Evolutionary conservation across 2,113 vertebrate genomes (phyloP), one percentile per base, ranked within the genome.

Genomic region (Symphodus melops): DNA sequence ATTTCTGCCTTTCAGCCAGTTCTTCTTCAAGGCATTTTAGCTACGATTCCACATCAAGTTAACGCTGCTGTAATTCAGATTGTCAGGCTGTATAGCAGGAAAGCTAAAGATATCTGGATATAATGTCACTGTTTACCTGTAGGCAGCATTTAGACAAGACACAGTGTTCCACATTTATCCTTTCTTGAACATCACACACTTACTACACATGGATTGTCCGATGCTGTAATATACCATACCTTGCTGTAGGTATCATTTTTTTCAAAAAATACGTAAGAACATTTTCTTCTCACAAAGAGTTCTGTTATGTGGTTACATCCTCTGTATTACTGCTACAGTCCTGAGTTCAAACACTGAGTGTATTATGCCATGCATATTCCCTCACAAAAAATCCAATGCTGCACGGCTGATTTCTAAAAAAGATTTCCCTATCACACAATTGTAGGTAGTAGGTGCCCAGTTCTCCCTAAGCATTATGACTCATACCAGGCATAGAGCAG

Each of bases 381-480:
- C 44, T 65, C 49, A 89, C 83, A 75, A 77, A 80, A 80, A 63
- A 28, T 73, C 64, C 67, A 28, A 80, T 71, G 59, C 64, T 55
- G 82, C 77, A 72, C 9, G 68, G 60, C 52, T 75, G 56, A 70
- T 70, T 67, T 84, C 67, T 83, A 33, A 42, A 72, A 86, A 85
- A 80, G 42, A 25, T 6, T 8, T 53, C 70, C 75, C 63, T 79
- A 52, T 74, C 60, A 63, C 56, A 67, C 67, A 86, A 55, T 79
- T 85, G 72, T 78, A 88, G 68, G 85, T 85, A 80, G 80, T 77
- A 89, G 69, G 79, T 83, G 73, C 77, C 62, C 72, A 66, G 44
- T 81, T 86, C 77, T 75, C 65, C 53, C 78, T 79, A 66, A 81
- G 82, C 82, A 78, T 86, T 84, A 82, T 92, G 85, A 90, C 81